Conservation (phyloP, 2,888 invertebrate species). For the Conus canariensis region DNA sequence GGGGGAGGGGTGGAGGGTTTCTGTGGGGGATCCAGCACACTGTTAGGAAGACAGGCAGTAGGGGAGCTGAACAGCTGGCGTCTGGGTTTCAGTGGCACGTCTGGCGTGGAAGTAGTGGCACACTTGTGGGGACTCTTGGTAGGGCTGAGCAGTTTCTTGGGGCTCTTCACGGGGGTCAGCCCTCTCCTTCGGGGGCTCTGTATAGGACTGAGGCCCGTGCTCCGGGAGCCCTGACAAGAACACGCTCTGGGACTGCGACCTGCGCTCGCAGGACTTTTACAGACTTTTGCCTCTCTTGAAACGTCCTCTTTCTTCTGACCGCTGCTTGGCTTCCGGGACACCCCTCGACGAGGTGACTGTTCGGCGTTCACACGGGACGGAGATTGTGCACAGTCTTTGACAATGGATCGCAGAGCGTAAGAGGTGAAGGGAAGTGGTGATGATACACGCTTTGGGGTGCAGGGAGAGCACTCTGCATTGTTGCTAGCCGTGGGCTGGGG, state of each 20-base stretch:
- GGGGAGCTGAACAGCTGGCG: constrained; percentile 52
- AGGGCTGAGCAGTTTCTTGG: neutral
- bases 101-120: neutral
- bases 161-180: constrained; percentile 10
- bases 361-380: neutral
- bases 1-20: constrained; percentile 39
- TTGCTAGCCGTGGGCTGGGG: neutral
- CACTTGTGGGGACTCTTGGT: neutral
- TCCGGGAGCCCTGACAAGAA: neutral
- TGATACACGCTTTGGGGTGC: neutral
- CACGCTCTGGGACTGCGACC: neutral
- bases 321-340: neutral
- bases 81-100: neutral
- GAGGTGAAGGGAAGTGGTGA: neutral
- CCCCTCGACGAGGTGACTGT: neutral
- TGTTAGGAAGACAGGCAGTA: constrained; percentile 63
- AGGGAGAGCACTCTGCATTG: neutral
- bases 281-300: neutral
- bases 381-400: neutral
- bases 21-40: constrained; percentile 55
- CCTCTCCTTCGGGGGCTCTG: neutral
- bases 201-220: neutral
- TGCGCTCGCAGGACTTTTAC: neutral
- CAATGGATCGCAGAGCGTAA: neutral
- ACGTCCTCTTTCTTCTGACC: neutral